Evolutionary conservation across 2,888 invertebrate genomes (phyloP).

Genomic region (Marronus borbonicus): DNA sequence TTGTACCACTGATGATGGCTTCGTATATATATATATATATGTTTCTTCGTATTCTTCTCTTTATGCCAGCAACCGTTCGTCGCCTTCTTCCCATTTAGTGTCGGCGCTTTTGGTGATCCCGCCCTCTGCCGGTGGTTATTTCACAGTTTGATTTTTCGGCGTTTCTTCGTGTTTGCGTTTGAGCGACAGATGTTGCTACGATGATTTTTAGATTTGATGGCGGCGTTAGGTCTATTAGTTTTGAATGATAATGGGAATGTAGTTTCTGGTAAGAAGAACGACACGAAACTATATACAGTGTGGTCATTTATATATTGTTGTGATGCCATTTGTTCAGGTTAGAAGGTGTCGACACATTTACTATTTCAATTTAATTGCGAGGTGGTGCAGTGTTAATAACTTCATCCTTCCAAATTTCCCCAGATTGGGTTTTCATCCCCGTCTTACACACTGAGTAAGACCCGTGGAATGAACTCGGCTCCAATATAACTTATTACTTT

Average conservation of each 20-base stretch:
- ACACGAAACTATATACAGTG: constrained; percentile 10
- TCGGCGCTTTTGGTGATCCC: constrained; percentile 37
- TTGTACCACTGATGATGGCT: constrained; percentile 17
- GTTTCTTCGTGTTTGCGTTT: constrained; percentile 38
- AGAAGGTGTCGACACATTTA: no score
- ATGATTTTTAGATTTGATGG: constrained; percentile 45
- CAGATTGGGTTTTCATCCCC: no score
- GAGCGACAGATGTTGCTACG: constrained; percentile 40
- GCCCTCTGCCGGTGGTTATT: constrained; percentile 42
- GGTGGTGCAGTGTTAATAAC: no score
- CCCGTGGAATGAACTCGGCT: no score
- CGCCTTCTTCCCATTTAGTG: constrained; percentile 29
- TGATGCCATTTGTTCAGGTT: no score
- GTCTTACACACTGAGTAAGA: no score
- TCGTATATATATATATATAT: constrained; percentile 1
- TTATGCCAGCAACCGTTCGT: constrained; percentile 10
- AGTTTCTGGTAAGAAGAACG: neutral
- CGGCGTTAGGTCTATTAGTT: constrained; percentile 45
- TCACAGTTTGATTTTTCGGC: constrained; percentile 42
- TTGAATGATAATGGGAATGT: constrained; percentile 32
- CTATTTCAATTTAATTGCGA: no score
- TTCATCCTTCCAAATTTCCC: no score
- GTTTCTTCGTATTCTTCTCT: neutral
- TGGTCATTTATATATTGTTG: neutral
- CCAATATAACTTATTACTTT: no score